Conservation (phyloP, 2,888 invertebrate species). For the Agonopterix arenella region DNA sequence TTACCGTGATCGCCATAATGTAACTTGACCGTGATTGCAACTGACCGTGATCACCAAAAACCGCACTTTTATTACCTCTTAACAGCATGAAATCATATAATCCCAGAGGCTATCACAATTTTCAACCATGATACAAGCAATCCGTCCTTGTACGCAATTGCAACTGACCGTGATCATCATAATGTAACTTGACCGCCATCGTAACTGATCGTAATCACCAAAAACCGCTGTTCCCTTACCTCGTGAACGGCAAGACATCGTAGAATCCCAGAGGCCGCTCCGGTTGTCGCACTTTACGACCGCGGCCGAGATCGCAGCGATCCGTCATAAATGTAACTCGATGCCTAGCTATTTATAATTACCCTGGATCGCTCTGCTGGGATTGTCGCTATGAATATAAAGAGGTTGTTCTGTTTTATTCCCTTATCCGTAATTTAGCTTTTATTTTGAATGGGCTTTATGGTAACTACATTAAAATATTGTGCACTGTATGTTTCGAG, state of each 20-base stretch:
- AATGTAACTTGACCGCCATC: neutral
- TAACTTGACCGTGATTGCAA: neutral
- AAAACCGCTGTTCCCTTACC: neutral
- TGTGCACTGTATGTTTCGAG: too few species aligned
- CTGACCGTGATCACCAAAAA: neutral
- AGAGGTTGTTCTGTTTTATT: neutral
- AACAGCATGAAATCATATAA: too few species aligned
- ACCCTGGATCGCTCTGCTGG: constrained; percentile 22
- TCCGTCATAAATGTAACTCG: constrained; percentile 22
- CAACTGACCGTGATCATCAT: neutral
- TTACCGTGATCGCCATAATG: too few species aligned
- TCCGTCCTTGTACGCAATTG: constrained; percentile 10
- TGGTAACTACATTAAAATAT: too few species aligned
- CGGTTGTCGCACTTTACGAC: constrained; percentile 13
- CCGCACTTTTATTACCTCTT: neutral
- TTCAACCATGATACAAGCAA: constrained; percentile 13
- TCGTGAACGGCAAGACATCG: constrained; percentile 1
- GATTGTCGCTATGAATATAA: constrained; percentile 13
- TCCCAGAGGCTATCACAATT: constrained; percentile 4
- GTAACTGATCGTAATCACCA: neutral
- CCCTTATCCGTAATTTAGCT: too few species aligned
- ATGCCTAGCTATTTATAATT: constrained; percentile 33
- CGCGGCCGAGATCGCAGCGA: constrained; percentile 10
- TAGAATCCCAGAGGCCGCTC: constrained; percentile 1
- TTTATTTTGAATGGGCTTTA: too few species aligned